Conservation (phyloP, 2,888 invertebrate genomes). For the Sylvicola fuscatus region DNA sequence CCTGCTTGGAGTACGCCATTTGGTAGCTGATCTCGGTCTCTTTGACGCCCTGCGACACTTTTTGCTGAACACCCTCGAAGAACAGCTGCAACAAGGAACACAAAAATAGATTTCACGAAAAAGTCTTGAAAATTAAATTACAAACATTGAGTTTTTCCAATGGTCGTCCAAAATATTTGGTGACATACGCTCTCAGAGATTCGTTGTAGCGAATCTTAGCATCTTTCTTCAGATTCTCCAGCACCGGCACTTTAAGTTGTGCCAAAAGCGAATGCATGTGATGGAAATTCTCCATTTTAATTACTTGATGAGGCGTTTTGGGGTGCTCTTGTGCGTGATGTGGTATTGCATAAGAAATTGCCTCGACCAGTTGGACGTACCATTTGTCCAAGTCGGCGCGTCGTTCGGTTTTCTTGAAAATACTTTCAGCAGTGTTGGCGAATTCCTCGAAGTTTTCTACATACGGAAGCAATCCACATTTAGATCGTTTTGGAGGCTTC, state of each 20-base stretch:
- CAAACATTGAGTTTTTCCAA: conserved; percentile 74
- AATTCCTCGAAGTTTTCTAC: conserved; percentile 81
- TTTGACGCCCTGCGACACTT: conserved; percentile 84
- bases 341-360: conserved; percentile 66
- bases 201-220: conserved; percentile 80
- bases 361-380: conserved; percentile 60
- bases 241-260: conserved; percentile 70
- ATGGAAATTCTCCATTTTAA: conserved; percentile 94
- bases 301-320: conserved; percentile 81
- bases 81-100: conserved; percentile 59
- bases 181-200: conserved; percentile 78
- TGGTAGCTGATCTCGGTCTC: conserved; percentile 96
- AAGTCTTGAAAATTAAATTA: conserved; percentile 7
- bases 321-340: conserved; percentile 63
- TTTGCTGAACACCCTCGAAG: conserved; percentile 90
- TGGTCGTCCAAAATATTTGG: conserved; percentile 83
- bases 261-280: conserved; percentile 71
- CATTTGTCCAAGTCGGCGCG: conserved; percentile 84
- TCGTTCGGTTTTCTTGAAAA: conserved; percentile 70
- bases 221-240: conserved; percentile 76
- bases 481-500: conserved; percentile 42
- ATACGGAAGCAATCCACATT: conserved; percentile 79
- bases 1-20: conserved; percentile 91
- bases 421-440: conserved; percentile 65
- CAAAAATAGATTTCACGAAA: background rate